A percentile compares a stretch with the other conserved stretches of the same genome.
phyloP scores from a whole-genome alignment of 1,140 invertebrate genomes.

The Dendrolimus punctatus region DNA sequence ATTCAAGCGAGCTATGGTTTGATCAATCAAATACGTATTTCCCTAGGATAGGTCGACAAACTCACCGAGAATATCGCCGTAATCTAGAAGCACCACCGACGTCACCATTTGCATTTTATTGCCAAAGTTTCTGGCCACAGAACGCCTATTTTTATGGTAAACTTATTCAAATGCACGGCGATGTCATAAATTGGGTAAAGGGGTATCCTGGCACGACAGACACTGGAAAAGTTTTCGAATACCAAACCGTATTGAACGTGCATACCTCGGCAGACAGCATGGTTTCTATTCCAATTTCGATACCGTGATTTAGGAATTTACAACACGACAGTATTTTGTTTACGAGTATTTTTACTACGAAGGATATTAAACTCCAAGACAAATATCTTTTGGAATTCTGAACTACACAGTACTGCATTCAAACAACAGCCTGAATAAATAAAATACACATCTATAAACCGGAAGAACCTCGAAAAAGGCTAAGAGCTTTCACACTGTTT shows the following conservation, averaged over 20 bases:
- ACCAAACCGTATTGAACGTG: slow-evolving; percentile 9
- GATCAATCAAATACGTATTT: too few relatives aligned
- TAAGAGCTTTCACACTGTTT: too few relatives aligned
- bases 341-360: too few relatives aligned
- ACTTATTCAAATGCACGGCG: slow-evolving; percentile 64
- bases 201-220: slow-evolving; percentile 45
- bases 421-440: too few relatives aligned
- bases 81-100: slow-evolving; percentile 38
- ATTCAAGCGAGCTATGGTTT: too few relatives aligned
- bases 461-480: too few relatives aligned
- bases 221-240: slow-evolving; percentile 31
- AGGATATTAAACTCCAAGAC: too few relatives aligned
- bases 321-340: background rate
- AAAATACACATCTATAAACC: too few relatives aligned
- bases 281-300: slow-evolving; percentile 12
- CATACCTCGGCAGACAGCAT: slow-evolving; percentile 9
- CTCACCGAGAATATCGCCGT: slow-evolving; percentile 12
- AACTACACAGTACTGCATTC: too few relatives aligned
- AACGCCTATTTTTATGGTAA: slow-evolving; percentile 66
- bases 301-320: slow-evolving; percentile 8
- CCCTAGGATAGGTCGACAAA: slow-evolving; percentile 13
- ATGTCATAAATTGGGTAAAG: slow-evolving; percentile 57
- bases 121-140: slow-evolving; percentile 57
- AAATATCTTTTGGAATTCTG: too few relatives aligned
- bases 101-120: slow-evolving; percentile 69